Conservation (phyloP, 1,140 invertebrate species). For the Coenobita brevimanus region DNA sequence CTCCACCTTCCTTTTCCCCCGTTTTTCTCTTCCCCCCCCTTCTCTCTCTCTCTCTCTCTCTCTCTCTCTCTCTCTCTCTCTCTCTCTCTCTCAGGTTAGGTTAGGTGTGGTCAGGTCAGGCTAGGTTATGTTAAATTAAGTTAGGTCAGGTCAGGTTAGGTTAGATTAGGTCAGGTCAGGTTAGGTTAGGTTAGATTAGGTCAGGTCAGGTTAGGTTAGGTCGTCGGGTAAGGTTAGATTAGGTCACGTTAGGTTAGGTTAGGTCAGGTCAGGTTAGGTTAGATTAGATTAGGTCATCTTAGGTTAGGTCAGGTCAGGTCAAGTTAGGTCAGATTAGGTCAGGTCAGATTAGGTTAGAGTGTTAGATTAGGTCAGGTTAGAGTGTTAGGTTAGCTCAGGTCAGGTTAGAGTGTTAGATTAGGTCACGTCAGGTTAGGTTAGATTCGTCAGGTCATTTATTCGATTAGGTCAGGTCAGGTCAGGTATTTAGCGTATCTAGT, state of each 20-base stretch:
- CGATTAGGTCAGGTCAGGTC: conserved; percentile 3
- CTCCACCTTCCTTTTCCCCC: too few relatives aligned
- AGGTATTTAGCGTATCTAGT: not conserved
- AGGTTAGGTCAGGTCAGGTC: not conserved
- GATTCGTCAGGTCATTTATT: too few relatives aligned
- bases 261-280: conserved; percentile 20
- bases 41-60: too few relatives aligned
- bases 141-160: conserved; percentile 4
- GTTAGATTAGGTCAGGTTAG: too few relatives aligned
- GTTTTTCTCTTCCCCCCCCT: too few relatives aligned
- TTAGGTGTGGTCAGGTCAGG: not conserved
- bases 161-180: not conserved
- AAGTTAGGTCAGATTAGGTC: not conserved
- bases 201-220: conserved; percentile 17
- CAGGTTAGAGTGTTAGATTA: conserved; percentile 5
- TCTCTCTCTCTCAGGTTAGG: too few relatives aligned
- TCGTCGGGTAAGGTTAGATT: conserved; percentile 4
- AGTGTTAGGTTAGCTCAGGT: conserved; percentile 2
- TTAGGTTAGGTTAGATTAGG: conserved; percentile 6
- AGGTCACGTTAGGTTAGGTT: conserved; percentile 3
- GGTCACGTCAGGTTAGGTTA: conserved; percentile 12
- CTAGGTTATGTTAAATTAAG: not conserved
- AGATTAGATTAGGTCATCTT: not conserved
- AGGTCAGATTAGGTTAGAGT: conserved; percentile 16
- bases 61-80: too few relatives aligned